Conservation (phyloP, 2,888 invertebrate genomes). For the Caenorhabditis imperialis region DNA sequence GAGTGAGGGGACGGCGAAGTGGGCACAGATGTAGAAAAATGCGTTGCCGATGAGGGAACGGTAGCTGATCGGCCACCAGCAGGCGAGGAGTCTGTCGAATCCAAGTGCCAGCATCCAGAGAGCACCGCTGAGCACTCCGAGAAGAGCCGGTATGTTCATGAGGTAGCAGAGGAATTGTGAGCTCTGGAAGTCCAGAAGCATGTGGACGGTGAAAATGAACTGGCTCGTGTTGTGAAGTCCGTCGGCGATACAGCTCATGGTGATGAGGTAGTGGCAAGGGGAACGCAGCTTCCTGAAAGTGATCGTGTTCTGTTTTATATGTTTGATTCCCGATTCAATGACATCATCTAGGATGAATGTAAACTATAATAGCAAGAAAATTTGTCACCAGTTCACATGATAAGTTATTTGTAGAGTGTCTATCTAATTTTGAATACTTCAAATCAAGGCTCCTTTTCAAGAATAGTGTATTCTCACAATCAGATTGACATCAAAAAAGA, state of each 20-base stretch:
- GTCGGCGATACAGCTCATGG: slow-evolving; percentile 26
- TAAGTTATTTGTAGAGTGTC: no score
- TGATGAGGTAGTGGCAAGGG: slow-evolving; percentile 23
- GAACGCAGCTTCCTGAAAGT: slow-evolving; percentile 29
- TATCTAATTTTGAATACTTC: no score
- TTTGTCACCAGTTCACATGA: no score
- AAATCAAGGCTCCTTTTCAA: no score
- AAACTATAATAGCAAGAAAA: no score
- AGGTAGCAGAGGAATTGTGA: slow-evolving; percentile 13
- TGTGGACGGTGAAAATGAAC: slow-evolving; percentile 13
- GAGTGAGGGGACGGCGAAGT: slow-evolving; percentile 3
- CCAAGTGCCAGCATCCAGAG: slow-evolving; percentile 25
- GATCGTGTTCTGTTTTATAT: no score
- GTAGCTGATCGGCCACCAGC: slow-evolving; percentile 30
- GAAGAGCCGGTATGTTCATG: slow-evolving; percentile 25
- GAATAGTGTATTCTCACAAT: no score
- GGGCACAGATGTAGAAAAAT: slow-evolving; percentile 1
- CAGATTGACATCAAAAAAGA: no score
- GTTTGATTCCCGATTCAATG: no score
- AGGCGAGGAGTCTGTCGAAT: slow-evolving; percentile 22
- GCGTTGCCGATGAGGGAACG: not conserved
- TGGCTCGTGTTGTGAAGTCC: slow-evolving; percentile 26
- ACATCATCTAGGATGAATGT: no score
- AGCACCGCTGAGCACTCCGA: slow-evolving; percentile 27
- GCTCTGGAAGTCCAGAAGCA: slow-evolving; percentile 20